Conservation (phyloP, 2,113 vertebrate species). For the Scomber colias region DNA sequence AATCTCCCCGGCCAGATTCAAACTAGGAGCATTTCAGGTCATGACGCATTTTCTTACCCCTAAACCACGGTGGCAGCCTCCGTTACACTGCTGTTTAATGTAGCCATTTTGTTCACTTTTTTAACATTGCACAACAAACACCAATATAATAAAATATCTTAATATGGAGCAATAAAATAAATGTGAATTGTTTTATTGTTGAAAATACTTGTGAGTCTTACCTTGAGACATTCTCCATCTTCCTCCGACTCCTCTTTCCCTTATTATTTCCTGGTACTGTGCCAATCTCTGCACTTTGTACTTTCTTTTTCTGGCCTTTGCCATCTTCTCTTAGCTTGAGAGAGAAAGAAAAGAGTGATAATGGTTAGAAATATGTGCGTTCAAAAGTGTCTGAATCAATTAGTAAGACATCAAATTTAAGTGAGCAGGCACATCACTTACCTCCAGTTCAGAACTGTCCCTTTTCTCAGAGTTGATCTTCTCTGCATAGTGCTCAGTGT, state of each 20-base stretch:
- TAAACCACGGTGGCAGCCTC: no score
- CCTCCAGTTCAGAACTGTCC: conserved; percentile 75
- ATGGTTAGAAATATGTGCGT: neutral
- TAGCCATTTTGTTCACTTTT: neutral
- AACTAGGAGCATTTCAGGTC: no score
- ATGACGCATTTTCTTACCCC: no score
- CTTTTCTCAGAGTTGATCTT: conserved; percentile 76
- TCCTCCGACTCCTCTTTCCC: conserved; percentile 93
- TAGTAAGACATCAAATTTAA: neutral
- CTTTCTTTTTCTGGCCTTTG: conserved; percentile 87
- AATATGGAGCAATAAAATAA: neutral
- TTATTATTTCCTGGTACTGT: conserved; percentile 86
- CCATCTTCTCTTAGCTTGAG: conserved; percentile 82
- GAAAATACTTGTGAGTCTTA: conserved; percentile 37
- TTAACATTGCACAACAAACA: neutral
- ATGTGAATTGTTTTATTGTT: neutral
- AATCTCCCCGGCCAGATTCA: no score
- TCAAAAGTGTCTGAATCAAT: neutral
- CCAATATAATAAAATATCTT: neutral
- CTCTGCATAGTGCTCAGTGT: conserved; percentile 59
- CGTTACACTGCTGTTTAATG: neutral
- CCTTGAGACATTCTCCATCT: conserved; percentile 80
- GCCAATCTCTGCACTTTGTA: conserved; percentile 87
- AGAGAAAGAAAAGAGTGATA: neutral
- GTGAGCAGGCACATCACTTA: conserved; percentile 28